Conservation (phyloP, 1,140 invertebrate species). For the Teleogryllus occipitalis region DNA sequence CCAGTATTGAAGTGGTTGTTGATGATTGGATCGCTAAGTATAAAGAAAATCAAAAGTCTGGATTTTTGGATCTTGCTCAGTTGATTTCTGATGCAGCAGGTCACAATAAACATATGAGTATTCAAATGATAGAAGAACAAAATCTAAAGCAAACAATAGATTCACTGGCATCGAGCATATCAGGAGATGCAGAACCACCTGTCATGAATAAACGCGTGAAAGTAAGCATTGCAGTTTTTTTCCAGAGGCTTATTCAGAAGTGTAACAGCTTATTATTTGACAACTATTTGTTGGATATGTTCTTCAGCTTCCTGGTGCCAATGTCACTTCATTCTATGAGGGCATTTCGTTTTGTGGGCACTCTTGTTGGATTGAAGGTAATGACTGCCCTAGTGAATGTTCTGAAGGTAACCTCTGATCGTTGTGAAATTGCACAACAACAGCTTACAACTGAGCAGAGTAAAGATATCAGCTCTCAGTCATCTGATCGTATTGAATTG, state of each 20-base stretch:
- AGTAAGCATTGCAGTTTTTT: not conserved
- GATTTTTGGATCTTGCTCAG: not conserved
- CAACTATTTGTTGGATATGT: not conserved
- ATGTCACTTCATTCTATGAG: not conserved
- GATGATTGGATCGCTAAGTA: not conserved
- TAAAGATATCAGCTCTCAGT: not conserved
- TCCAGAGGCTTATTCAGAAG: not conserved
- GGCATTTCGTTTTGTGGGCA: not conserved
- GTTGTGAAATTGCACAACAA: not conserved
- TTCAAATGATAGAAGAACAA: not conserved
- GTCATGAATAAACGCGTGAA: not conserved
- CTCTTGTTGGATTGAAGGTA: not conserved
- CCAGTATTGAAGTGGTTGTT: not conserved
- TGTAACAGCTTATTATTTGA: not conserved
- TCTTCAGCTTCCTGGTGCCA: not conserved
- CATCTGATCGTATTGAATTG: not conserved
- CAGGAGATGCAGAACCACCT: not conserved
- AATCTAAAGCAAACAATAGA: not conserved
- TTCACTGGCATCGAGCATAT: not conserved
- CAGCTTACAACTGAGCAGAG: not conserved
- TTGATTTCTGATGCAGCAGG: not conserved
- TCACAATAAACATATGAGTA: not conserved
- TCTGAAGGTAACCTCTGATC: not conserved
- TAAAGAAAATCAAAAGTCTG: not conserved
- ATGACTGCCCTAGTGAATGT: not conserved